Base-by-base conservation (phyloP, 2,113 vertebrate species). In the Neogale vison region DNA sequence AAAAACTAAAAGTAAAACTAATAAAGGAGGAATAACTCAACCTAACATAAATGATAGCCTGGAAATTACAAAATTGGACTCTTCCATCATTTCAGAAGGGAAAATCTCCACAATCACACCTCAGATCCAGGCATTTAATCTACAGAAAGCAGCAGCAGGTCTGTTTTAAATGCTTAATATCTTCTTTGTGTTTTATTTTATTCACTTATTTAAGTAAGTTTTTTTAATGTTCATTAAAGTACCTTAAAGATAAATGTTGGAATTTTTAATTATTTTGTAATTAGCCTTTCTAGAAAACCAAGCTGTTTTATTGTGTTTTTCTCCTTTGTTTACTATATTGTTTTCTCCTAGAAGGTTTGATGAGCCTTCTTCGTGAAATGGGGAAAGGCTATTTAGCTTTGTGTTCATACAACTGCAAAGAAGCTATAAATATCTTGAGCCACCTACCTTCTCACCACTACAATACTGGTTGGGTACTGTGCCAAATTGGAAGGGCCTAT, bases 391-490 rank as follows among this genome's bases (percentile, higher is more conserved):
- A 99, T 97, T 98, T 99, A 97, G 99, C 99, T n/a, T 98, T 99
- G 97, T 99, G 99, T 93, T 99, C 99, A 0, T 99, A 99, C 98
- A 99, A 99, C 99, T 99, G 99, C 97, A 99, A 99, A 98, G 99
- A 99, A 97, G 99, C 99, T 79, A 99, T 99, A 96, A 99, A 97
- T 97, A 99, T 99, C 96, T 98, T 99, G 96, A 99, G 99, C 97
- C 99, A 99, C 80, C 99, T 99, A 3, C 99, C 99, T 15, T 99
- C 99, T 63, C 99, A 99, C 96, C 99, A 99, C 98, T 99, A 99
- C 98, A 99, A 99, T 98, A 99, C 99, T 0, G 99, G 99, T 96
- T 99, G 99, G 99, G 99, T 99, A 71, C 98, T 99, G 96, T 99
- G 99, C 71, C 99, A 99, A 94, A 99, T 99, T 63, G 99, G 99